Percentiles rank a stretch among this genome's conserved stretches.
Evolutionary conservation across 2,113 vertebrate genomes (phyloP).

Genomic region (Sebastes fasciatus): DNA sequence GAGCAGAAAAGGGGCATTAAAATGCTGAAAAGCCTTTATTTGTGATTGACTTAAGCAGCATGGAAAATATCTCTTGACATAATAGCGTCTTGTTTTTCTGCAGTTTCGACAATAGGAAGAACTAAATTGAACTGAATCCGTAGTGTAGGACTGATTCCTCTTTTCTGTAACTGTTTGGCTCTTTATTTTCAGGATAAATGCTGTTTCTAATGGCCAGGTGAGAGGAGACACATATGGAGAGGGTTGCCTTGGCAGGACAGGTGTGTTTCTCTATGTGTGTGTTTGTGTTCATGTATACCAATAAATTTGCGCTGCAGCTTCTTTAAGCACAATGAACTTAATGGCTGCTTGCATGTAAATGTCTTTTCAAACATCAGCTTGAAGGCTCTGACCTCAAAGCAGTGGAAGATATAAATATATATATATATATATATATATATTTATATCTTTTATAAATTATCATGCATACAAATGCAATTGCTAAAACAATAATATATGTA

Average conservation of each 20-base stretch:
- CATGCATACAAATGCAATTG: background rate
- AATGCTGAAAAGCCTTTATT: no score
- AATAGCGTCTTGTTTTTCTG: background rate
- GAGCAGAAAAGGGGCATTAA: no score
- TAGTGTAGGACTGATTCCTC: background rate
- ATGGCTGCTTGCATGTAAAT: no score
- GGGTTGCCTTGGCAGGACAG: constrained; percentile 91
- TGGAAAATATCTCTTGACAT: no score
- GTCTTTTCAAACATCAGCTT: no score
- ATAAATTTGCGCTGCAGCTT: background rate
- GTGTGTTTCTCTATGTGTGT: constrained; percentile 68
- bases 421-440: no score
- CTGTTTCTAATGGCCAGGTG: constrained; percentile 94
- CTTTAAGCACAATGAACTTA: background rate
- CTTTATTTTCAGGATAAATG: constrained; percentile 89
- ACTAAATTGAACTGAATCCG: background rate
- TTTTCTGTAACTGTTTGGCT: background rate
- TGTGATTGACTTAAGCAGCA: no score
- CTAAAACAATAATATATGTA: background rate
- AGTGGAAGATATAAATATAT: no score
- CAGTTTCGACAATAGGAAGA: background rate
- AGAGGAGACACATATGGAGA: constrained; percentile 92
- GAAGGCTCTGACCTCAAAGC: no score
- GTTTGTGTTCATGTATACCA: background rate
- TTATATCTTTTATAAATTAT: no score